Conservation (phyloP, 2,113 vertebrate genomes). For the Reinhardtius hippoglossoides region DNA sequence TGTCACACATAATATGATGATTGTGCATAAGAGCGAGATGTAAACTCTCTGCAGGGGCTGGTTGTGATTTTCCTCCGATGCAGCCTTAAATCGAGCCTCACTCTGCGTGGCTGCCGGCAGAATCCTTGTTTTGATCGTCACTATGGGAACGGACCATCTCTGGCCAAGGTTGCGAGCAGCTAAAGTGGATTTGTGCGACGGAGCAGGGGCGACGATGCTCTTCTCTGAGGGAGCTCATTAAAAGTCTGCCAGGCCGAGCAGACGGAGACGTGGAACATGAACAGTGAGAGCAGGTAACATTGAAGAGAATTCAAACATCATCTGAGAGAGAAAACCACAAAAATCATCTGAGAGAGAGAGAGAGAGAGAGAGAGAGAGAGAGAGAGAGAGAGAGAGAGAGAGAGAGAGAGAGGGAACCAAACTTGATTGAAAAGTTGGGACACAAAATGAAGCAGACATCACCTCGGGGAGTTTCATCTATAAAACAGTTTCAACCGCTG, state of each 20-base stretch:
- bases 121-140: constrained; percentile 69
- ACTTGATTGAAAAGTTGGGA: neutral
- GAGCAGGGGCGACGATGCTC: constrained; percentile 41
- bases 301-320: neutral
- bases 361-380: too few relatives aligned
- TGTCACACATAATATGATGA: neutral
- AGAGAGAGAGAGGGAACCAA: neutral
- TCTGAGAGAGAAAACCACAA: neutral
- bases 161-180: constrained; percentile 58
- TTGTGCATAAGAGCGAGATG: neutral
- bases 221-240: constrained; percentile 22
- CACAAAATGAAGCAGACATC: neutral
- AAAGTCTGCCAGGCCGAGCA: constrained; percentile 17
- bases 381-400: too few relatives aligned
- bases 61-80: constrained; percentile 30
- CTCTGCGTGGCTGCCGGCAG: constrained; percentile 9
- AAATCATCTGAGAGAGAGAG: neutral
- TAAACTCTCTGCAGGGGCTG: neutral
- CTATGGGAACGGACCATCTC: constrained; percentile 71
- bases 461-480: constrained; percentile 14
- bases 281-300: neutral
- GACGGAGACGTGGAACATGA: constrained; percentile 13
- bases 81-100: constrained; percentile 42
- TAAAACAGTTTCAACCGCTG: neutral
- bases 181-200: constrained; percentile 64